Evolutionary conservation across 2,113 vertebrate species (phyloP).

Genomic region (Pygoscelis antarcticus): DNA sequence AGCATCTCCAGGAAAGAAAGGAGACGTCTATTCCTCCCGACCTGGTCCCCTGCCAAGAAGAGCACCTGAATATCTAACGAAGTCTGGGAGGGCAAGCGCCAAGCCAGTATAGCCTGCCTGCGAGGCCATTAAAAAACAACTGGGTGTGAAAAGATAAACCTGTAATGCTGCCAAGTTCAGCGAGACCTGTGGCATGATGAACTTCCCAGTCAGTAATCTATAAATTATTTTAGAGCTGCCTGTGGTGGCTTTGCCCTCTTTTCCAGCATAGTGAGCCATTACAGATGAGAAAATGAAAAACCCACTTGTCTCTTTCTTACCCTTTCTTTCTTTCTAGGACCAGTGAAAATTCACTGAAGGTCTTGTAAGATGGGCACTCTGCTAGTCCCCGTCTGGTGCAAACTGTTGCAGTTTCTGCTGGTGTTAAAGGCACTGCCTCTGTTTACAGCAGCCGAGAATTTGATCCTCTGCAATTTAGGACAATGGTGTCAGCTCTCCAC

Average conservation of each 20-base stretch:
- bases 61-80: background rate
- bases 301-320: background rate
- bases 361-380: background rate
- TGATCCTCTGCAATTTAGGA: background rate
- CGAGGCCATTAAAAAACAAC: slow-evolving; percentile 14
- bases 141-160: slow-evolving; percentile 36
- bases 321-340: background rate
- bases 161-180: slow-evolving; percentile 11
- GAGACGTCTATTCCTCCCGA: background rate
- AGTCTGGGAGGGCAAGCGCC: background rate
- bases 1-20: background rate
- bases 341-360: background rate
- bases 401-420: background rate
- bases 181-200: background rate
- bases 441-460: background rate
- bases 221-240: slow-evolving; percentile 22
- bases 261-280: background rate
- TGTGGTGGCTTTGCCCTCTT: background rate
- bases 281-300: background rate
- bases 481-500: background rate
- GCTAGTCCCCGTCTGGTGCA: background rate
- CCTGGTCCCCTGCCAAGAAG: background rate
- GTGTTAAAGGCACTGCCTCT: accelerated
- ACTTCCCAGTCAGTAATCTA: background rate
- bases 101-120: background rate